Evolutionary conservation across 2,797 vertebrate species (phyloP).

Genomic region (Cynopterus sphinx): DNA sequence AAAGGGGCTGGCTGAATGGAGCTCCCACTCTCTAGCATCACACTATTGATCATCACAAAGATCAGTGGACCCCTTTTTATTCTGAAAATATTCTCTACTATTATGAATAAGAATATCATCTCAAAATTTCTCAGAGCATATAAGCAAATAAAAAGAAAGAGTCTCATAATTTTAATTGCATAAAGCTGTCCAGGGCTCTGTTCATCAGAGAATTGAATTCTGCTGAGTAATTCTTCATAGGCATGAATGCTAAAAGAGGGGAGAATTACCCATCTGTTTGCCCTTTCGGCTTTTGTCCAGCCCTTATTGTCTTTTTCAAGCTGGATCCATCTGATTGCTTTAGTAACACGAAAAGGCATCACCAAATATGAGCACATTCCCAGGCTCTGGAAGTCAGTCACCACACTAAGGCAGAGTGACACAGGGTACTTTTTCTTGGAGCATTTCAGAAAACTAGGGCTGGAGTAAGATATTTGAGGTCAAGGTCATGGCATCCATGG

Average conservation of each 20-base stretch:
- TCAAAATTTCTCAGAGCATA: slow-evolving; percentile 7
- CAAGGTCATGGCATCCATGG: slow-evolving; percentile 48
- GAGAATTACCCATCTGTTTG: slow-evolving; percentile 77
- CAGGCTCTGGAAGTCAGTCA: background rate
- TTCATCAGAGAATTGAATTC: slow-evolving; percentile 72
- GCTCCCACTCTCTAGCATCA: background rate
- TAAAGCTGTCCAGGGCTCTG: background rate
- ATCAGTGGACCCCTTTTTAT: background rate
- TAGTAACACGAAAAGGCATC: slow-evolving; percentile 38
- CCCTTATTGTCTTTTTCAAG: slow-evolving; percentile 74
- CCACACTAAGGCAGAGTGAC: background rate
- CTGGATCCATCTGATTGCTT: slow-evolving; percentile 70
- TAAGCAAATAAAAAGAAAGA: slow-evolving; percentile 55
- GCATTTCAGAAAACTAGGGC: slow-evolving; percentile 47
- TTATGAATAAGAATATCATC: background rate
- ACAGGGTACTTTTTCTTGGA: background rate
- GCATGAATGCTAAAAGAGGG: slow-evolving; percentile 68
- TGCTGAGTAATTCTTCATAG: slow-evolving; percentile 69
- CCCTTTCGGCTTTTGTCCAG: slow-evolving; percentile 73
- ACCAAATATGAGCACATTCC: slow-evolving; percentile 50
- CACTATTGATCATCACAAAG: background rate
- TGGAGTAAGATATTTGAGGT: slow-evolving; percentile 57
- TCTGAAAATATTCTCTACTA: background rate
- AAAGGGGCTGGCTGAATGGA: background rate
- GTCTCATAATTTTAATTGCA: slow-evolving; percentile 19